phyloP scores from a whole-genome alignment of 2,797 vertebrate species.

The Gymnothorax reevesii region DNA sequence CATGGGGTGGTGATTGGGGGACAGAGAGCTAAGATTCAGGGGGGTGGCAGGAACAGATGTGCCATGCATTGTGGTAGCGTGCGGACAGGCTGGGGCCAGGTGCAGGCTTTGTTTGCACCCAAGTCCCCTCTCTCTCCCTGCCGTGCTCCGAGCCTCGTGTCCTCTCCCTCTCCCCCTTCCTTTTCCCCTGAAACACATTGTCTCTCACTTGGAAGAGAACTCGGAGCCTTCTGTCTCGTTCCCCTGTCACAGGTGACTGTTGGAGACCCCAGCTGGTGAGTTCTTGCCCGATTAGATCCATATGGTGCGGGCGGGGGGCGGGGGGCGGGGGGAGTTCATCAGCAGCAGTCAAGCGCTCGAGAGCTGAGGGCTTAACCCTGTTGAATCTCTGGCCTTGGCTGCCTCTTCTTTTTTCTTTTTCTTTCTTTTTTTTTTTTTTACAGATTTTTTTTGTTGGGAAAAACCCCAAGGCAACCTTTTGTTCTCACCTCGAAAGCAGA shows the following conservation, averaged over 20 bases:
- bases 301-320: conserved; percentile 75
- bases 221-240: conserved; percentile 35
- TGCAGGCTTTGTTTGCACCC: conserved; percentile 90
- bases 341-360: conserved; percentile 46
- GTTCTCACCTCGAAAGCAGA: conserved; percentile 45
- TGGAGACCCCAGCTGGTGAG: conserved; percentile 96
- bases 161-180: conserved; percentile 57
- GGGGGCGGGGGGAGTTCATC: conserved; percentile 1
- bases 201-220: conserved; percentile 33
- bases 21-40: conserved; percentile 56
- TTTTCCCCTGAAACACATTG: conserved; percentile 29
- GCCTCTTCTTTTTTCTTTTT: too few relatives aligned
- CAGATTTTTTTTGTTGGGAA: conserved; percentile 18
- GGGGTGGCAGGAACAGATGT: conserved; percentile 85
- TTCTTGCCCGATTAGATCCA: conserved; percentile 96
- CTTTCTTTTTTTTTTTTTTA: not conserved
- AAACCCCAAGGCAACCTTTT: conserved; percentile 45
- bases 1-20: conserved; percentile 40
- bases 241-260: conserved; percentile 95
- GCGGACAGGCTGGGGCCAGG: conserved; percentile 83
- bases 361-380: conserved; percentile 56
- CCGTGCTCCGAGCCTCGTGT: conserved; percentile 82
- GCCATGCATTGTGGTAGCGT: conserved; percentile 76
- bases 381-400: conserved; percentile 43
- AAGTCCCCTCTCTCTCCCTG: conserved; percentile 68